Conservation (phyloP, 2,888 invertebrate species). For the Spodoptera exigua region DNA sequence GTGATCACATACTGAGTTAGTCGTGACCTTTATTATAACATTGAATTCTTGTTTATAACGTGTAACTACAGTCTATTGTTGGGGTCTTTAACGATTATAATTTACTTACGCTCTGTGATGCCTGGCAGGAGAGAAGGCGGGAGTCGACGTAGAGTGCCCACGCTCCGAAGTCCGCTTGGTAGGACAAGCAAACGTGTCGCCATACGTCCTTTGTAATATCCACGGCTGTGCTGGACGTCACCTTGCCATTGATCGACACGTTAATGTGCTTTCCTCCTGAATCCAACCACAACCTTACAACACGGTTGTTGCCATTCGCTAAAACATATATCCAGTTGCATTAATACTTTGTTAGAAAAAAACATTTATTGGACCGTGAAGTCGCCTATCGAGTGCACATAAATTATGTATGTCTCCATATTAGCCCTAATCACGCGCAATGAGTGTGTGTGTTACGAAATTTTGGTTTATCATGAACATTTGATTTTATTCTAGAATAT, state of each 20-base stretch:
- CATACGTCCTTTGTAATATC: conserved; percentile 85
- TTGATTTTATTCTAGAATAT: conserved; percentile 16
- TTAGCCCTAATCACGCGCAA: conserved; percentile 52
- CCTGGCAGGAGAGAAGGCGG: conserved; percentile 80
- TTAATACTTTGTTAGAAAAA: conserved; percentile 33
- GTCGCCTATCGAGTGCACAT: conserved; percentile 56
- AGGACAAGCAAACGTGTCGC: conserved; percentile 92
- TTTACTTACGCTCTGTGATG: conserved; percentile 72
- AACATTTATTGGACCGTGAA: conserved; percentile 58
- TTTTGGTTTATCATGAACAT: conserved; percentile 14
- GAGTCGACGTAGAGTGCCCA: conserved; percentile 91
- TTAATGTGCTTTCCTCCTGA: conserved; percentile 88
- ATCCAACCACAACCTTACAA: conserved; percentile 90
- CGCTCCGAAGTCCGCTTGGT: conserved; percentile 89
- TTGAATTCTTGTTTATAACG: conserved; percentile 6
- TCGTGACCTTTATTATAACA: background rate
- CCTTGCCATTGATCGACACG: conserved; percentile 87
- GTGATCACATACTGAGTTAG: conserved; percentile 12
- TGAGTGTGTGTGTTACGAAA: conserved; percentile 33
- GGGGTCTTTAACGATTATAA: conserved; percentile 2
- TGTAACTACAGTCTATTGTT: background rate
- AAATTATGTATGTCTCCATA: conserved; percentile 62
- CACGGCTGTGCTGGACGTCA: conserved; percentile 82
- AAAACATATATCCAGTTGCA: conserved; percentile 57
- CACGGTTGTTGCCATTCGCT: conserved; percentile 87